phyloP scores from a whole-genome alignment of 2,888 invertebrate species.

The Thymelicus lineola region DNA sequence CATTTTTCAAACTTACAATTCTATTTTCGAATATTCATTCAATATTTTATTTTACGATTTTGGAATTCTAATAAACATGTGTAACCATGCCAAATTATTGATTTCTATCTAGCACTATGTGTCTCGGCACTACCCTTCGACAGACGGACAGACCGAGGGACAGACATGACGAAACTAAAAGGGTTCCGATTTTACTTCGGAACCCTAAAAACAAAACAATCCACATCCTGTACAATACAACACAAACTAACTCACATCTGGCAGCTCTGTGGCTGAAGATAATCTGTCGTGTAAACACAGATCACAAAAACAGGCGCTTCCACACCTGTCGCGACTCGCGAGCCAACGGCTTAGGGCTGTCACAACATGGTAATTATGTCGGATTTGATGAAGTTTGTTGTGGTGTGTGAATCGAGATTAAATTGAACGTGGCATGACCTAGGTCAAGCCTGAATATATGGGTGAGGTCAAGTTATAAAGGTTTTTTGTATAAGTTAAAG shows the following conservation, averaged over 20 bases:
- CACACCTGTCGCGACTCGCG: conserved; percentile 60
- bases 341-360: conserved; percentile 15
- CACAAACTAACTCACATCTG: background rate
- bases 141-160: no score
- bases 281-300: conserved; percentile 39
- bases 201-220: background rate
- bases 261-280: conserved; percentile 21
- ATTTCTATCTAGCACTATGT: no score
- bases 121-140: no score
- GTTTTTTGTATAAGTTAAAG: background rate
- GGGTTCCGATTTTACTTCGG: no score
- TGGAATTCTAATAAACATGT: no score
- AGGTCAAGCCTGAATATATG: background rate
- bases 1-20: no score
- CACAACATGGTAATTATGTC: background rate
- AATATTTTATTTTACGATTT: no score
- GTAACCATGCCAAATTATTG: no score
- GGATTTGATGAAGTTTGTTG: background rate
- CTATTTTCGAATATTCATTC: no score
- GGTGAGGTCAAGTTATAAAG: background rate
- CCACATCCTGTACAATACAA: conserved; percentile 2
- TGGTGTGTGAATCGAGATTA: background rate
- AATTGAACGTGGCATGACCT: background rate
- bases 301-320: conserved; percentile 38
- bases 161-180: no score